Evolutionary conservation across 2,888 invertebrate species (phyloP), one percentile per base, ranked within the genome.

Genomic region (Lycia hirtaria): DNA sequence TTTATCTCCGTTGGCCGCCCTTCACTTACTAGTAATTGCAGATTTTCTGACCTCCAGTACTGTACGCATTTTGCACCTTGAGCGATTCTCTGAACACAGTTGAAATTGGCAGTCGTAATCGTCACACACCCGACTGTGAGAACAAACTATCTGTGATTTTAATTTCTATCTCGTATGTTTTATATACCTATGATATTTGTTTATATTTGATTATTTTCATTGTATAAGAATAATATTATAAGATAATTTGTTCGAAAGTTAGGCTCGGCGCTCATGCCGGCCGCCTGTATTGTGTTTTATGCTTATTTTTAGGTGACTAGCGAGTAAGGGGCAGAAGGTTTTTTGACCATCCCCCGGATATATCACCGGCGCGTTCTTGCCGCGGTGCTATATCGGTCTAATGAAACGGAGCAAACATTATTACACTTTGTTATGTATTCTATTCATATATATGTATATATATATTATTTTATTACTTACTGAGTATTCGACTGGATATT

Each of bases 341-440:
- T 94, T 94, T 94, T 94, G 94, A 94, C 93, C 94, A 94, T 93
- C 93, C 87, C 77, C 70, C 61, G 71, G 77, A 86, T 87, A 86
- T 88, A 88, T 80, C 88, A 81, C 87, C 75, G 74, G 85, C 81
- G 78, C 66, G 67, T 69, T 65, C 73, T 69, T 76, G 71, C 76
- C 77, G 86, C 85, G 69, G 80, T 83, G 87, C 80, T 87, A 87
- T 88, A 84, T 83, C 79, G 71, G 73, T 84, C 85, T 80, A 84
- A 87, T 80, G 86, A 89, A 91, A 89, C 91, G 90, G 92, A 85
- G 92, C 92, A 92, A 92, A 92, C 92, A 90, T 87, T 68, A n/a
- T 61, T 20, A 20, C 14, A 5, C 43, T 41, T 37, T 33, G 59
- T 6, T 35, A 62, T 68, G 30, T 44, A 44, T 69, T 65, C 62